Evolutionary conservation across 2,797 vertebrate species (phyloP).

Genomic region (Anomalospiza imberbis): DNA sequence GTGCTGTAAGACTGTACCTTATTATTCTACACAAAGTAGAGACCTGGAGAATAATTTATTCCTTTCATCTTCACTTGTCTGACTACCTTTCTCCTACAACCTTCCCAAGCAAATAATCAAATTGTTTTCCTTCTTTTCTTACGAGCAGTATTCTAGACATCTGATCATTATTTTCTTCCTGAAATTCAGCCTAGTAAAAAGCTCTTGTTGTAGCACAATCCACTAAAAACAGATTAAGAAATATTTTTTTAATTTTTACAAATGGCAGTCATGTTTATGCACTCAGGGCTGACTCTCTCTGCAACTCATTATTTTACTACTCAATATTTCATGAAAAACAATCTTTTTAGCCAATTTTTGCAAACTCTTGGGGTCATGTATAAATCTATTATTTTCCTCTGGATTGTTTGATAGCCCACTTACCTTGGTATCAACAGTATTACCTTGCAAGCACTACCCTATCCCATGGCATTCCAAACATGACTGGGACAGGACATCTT

Average conservation of each 20-base stretch:
- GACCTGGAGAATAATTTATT: not conserved
- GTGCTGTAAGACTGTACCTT: not conserved
- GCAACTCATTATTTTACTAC: not conserved
- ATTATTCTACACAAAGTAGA: not conserved
- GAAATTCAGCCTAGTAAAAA: not conserved
- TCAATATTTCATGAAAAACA: not conserved
- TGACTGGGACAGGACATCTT: not conserved
- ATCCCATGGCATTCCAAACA: not conserved
- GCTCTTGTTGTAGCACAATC: not conserved
- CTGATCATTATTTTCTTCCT: not conserved
- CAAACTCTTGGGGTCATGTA: not conserved
- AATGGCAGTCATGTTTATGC: not conserved
- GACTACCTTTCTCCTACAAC: not conserved
- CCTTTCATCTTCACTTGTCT: not conserved
- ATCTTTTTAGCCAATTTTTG: not conserved
- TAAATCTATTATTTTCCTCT: not conserved
- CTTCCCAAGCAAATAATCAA: not conserved
- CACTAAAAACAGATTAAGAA: not conserved
- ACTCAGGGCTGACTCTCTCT: not conserved
- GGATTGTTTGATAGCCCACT: not conserved
- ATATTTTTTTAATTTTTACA: not conserved
- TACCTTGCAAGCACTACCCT: not conserved
- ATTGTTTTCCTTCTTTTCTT: not conserved
- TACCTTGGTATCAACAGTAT: not conserved
- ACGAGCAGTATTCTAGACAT: not conserved